phyloP scores from a whole-genome alignment of 1,140 invertebrate species.

The Araneus ventricosus region DNA sequence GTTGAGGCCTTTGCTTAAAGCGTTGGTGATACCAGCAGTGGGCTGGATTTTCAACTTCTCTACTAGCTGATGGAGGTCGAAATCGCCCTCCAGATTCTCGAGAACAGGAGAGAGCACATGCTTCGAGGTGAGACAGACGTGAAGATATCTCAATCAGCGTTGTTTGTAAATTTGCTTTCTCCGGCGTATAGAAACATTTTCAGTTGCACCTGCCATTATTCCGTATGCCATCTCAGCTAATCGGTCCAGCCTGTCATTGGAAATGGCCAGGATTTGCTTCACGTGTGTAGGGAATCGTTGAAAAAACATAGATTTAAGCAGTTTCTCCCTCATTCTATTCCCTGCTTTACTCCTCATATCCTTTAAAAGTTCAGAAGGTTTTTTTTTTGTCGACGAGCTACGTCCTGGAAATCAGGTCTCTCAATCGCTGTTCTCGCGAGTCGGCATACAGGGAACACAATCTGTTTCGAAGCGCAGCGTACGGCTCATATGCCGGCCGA shows the following conservation, averaged over 20 bases:
- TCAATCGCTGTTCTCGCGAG: neutral
- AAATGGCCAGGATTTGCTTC: conserved; percentile 24
- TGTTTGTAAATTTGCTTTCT: neutral
- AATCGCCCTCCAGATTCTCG: no score
- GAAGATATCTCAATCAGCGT: no score
- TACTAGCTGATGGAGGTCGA: no score
- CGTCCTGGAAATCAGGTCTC: neutral
- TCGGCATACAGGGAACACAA: neutral
- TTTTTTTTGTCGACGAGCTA: neutral
- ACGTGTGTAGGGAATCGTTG: neutral
- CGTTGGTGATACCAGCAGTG: no score
- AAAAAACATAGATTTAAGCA: conserved; percentile 41
- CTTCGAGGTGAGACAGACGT: no score
- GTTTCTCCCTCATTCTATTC: neutral
- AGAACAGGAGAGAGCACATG: no score
- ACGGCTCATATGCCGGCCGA: neutral
- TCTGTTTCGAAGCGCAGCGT: neutral
- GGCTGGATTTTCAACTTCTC: no score
- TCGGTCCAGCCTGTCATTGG: neutral
- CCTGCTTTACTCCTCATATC: conserved; percentile 29
- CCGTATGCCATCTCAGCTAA: conserved; percentile 41
- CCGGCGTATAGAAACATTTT: neutral
- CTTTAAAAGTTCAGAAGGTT: neutral
- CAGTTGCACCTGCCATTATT: neutral
- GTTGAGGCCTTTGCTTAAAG: neutral